Base-by-base conservation (phyloP, 1,140 invertebrate species). In the Dermatophagoides farinae region DNA sequence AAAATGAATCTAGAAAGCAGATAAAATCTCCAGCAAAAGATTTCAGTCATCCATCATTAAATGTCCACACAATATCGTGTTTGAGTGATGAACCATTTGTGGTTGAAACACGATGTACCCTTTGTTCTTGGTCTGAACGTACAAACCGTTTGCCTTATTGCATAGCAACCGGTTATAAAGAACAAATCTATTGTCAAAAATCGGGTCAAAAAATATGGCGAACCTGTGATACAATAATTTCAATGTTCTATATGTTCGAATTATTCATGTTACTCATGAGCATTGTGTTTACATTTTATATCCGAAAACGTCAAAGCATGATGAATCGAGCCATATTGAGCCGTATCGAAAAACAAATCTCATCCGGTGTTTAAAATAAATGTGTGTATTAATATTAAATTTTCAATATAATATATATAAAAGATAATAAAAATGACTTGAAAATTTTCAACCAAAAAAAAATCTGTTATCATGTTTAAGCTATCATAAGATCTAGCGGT, bases 231-330 rank as follows among this genome's bases (percentile, higher is more conserved):
- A 60, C 62, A 60, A 65, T 71, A 10, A 60, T 64, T 0, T 68
- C 67, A 77, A 77, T 80, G 47, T 92, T 86, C 72, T 86, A 86
- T 79, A 81, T 84, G 67, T 91, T 92, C 70, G 81, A 88, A 68
- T 76, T 76, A 14, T 78, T 81, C 62, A 81, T 82, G 71, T 81
- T 86, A 66, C 69, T 79, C 0, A 57, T 82, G n/a, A 38, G 5
- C 2, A 12, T 55, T 6, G 53, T 55, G 1, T 55, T 55, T 40
- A 55, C 14, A n/a, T 55, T 55, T 14, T 55, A 55, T 25, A 31
- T 55, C 31, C 16, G 23, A 25, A 16, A 23, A 40, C 53, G 53
- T 12, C 53, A 55, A 44, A 38, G 25, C 25, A 5, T 20, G 5
- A 6, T 55, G 5, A 55, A 55, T 55, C 25, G 53, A 2, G 10